Evolutionary conservation across 2,113 vertebrate genomes (phyloP), one percentile per base, ranked within the genome.

Genomic region (Microcebus ravelobensis): DNA sequence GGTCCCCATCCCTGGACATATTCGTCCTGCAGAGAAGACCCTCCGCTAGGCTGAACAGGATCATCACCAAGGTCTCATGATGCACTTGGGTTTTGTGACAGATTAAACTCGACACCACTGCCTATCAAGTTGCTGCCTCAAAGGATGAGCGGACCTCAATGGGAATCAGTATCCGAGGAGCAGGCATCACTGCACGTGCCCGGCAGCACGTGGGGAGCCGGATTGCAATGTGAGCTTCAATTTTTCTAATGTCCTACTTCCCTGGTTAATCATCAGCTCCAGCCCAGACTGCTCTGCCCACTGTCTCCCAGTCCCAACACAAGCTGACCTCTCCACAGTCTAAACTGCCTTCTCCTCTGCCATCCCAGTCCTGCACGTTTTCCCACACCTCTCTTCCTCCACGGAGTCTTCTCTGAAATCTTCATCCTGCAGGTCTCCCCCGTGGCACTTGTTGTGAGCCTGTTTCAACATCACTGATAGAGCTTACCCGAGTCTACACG

Each of bases 191-290:
- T 23, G 13, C 13, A 52, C 6, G 10, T 3, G 39, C 6, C 48
- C n/a, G 70, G 63, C 21, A 45, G 39, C 18, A 1, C 0, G 1
- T 23, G 36, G 61, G 61, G 34, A 71, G n/a, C 2, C 6, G 85
- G 39, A 27, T 0, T 21, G 76, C 11, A 9, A 17, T 27, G 18
- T 48, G 23, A 59, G 65, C 42, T 80, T 27, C 17, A 6, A 42
- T 6, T 61, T 84, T 74, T n/a, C 68, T 80, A 42, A 65, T 23
- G 29, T 39, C n/a, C 27, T 52, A 3, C 6, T 39, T 23, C 63
- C 76, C 45, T 50, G 20, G 20, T 1, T n/a, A 5, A 25, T 63
- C 48, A 59, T 8, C 48, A 68, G 9, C 13, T 39, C 71, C 39
- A 45, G 21, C 12, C 12, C 7, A 2, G 55, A 45, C 59, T 13